Base-by-base conservation (phyloP, 2,797 vertebrate species). In the Pithecia hirsuta region DNA sequence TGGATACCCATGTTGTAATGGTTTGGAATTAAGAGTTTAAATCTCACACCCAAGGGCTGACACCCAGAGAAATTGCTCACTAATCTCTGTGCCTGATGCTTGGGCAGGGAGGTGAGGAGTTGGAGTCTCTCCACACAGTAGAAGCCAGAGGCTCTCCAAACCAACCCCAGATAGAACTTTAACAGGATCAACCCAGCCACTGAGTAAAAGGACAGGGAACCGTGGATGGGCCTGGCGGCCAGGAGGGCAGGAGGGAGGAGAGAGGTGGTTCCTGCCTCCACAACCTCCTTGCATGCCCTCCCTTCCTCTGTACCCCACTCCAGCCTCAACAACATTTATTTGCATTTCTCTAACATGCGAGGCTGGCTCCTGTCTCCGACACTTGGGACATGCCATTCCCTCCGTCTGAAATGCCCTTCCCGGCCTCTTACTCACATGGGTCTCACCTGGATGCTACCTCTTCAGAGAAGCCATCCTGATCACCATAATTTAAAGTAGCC, bases 41-140 rank as follows among this genome's bases (percentile, higher is more conserved):
- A 20, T 41, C 96, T 97, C 95, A 97, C 92, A 76, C 95, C 96
- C 96, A 97, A 96, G 26, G 87, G 93, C 95, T 97, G 95, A 92
- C 95, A 96, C 90, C 72, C 1, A 3, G 59, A 7, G 1, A 55
- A 57, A 95, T 61, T 4, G 22, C 83, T 94, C 88, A 74, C 41
- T 90, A 93, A 46, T 4, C 3, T 89, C 80, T 72, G n/a, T n/a
- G 44, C 28, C n/a, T 59, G 44, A 79, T 64, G 81, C 52, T 64
- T 39, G 46, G 80, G 91, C 75, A 82, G 30, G 64, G 89, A 41
- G 15, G 22, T 0, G 0, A 26, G 95, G 74, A 74, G 28, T 52
- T 75, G 70, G 70, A 14, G 78, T 11, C 28, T 67, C 74, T 76
- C 30, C 5, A 0, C 9, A 5, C 0, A 57, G 50, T 52, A 90